Evolutionary conservation across 2,888 invertebrate species (phyloP).

Genomic region (Schizotus pectinicornis): DNA sequence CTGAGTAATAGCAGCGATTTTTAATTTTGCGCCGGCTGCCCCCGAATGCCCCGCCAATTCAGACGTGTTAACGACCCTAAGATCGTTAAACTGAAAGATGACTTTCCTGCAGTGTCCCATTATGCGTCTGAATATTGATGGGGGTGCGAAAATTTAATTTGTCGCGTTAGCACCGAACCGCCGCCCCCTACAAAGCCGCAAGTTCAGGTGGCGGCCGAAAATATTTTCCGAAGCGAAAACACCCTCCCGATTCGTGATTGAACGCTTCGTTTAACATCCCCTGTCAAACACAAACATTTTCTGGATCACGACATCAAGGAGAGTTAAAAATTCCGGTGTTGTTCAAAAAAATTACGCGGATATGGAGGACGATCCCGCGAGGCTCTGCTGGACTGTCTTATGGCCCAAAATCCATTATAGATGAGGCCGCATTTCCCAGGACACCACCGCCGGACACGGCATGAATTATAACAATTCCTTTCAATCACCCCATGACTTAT

Average conservation of each 20-base stretch:
- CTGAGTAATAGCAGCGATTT: slow-evolving; percentile 33
- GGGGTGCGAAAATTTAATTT: slow-evolving; percentile 34
- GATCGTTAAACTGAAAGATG: slow-evolving; percentile 42
- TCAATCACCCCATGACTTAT: slow-evolving; percentile 23
- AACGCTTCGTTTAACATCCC: slow-evolving; percentile 13
- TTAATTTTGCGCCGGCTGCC: slow-evolving; percentile 31
- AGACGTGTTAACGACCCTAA: slow-evolving; percentile 41
- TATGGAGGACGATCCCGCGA: slow-evolving; percentile 12
- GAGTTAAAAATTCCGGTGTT: slow-evolving; percentile 5
- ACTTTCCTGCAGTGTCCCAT: slow-evolving; percentile 20
- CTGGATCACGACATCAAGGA: background rate
- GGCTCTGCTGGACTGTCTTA: slow-evolving; percentile 18
- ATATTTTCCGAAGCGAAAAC: background rate
- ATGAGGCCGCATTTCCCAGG: slow-evolving; percentile 27
- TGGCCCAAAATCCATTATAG: slow-evolving; percentile 26
- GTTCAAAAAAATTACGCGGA: slow-evolving; percentile 4
- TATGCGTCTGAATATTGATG: slow-evolving; percentile 30
- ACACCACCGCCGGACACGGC: slow-evolving; percentile 24
- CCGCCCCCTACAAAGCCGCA: slow-evolving; percentile 10
- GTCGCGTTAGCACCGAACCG: slow-evolving; percentile 8
- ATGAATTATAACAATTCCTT: slow-evolving; percentile 27
- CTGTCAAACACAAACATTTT: background rate
- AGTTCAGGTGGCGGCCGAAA: slow-evolving; percentile 1
- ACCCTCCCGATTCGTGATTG: background rate
- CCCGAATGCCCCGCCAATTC: slow-evolving; percentile 35